Conservation (phyloP, 2,888 invertebrate genomes). For the Bugulina stolonifera region DNA sequence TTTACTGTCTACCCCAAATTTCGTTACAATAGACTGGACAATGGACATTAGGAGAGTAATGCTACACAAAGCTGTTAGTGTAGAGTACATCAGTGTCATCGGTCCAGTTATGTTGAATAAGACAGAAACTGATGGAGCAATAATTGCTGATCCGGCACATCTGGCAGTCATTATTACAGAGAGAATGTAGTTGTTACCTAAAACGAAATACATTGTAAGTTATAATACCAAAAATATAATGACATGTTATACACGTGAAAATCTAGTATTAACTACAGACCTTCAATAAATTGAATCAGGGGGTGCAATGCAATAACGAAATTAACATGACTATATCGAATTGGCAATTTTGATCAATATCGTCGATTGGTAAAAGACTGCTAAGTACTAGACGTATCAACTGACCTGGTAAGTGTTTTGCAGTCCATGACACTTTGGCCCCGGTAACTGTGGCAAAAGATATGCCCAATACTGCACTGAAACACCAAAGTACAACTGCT, state of each 20-base stretch:
- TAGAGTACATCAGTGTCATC: slow-evolving; percentile 14
- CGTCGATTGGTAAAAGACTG: too few relatives aligned
- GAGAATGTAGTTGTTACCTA: slow-evolving; percentile 24
- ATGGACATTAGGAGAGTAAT: neutral
- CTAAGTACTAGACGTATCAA: too few relatives aligned
- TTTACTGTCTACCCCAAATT: slow-evolving; percentile 1
- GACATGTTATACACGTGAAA: too few relatives aligned
- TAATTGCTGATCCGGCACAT: neutral
- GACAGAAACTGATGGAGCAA: neutral
- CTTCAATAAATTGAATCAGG: too few relatives aligned
- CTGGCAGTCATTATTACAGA: slow-evolving; percentile 1
- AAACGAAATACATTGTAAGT: neutral
- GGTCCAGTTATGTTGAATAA: neutral
- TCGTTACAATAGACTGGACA: neutral
- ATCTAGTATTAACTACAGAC: too few relatives aligned
- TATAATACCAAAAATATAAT: neutral
- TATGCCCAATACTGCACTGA: neutral
- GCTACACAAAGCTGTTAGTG: neutral
- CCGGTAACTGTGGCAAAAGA: neutral
- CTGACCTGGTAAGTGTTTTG: neutral
- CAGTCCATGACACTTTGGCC: neutral
- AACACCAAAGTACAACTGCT: neutral
- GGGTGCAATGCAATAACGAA: too few relatives aligned
- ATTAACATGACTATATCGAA: too few relatives aligned
- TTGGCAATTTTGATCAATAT: too few relatives aligned